Base-by-base conservation (phyloP, 2,797 vertebrate species). In the Lepilemur ruficaudatus region DNA sequence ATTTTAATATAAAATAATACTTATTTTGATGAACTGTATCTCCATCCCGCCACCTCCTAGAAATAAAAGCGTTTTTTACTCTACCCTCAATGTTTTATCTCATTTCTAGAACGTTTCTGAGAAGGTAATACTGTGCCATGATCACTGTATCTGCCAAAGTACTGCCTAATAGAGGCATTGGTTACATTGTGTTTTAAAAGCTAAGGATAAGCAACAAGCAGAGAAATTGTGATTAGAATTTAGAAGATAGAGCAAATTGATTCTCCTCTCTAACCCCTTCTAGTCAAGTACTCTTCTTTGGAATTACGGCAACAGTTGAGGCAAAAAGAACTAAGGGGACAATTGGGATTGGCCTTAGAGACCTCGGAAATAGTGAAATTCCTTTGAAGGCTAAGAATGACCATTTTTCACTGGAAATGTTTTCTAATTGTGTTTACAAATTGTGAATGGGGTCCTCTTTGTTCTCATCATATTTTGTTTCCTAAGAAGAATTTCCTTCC, bases 371-470 rank as follows among this genome's bases (percentile, higher is more conserved):
- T 17, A 50, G 4, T 63, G 5, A 96, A 83, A 86, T 79, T 92
- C n/a, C 67, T 95, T 89, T 83, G 85, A 97, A 97, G 93, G 83
- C 96, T 95, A 95, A 69, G 59, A 59, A 97, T 93, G 61, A n/a
- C 69, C 50, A 70, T 90, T 76, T 96, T 87, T 91, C 78, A 96
- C 25, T 81, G 11, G 88, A 93, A 85, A 76, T 75, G 28, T 50
- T 97, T 52, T 32, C 57, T 69, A 69, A 91, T 79, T 94, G 78
- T 83, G 82, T n/a, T 96, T 57, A 86, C 63, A 94, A 28, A 82
- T 41, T 67, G 55, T 8, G n/a, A 7, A 28, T 87, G 9, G 28
- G 43, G 59, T 63, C 13, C 55, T 91, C 11, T 88, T n/a, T 3
- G 4, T 95, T 87, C 28, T 92, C 46, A 96, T 95, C 91, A 48